phyloP scores from a whole-genome alignment of 1,140 invertebrate genomes.

The Panonychus citri region DNA sequence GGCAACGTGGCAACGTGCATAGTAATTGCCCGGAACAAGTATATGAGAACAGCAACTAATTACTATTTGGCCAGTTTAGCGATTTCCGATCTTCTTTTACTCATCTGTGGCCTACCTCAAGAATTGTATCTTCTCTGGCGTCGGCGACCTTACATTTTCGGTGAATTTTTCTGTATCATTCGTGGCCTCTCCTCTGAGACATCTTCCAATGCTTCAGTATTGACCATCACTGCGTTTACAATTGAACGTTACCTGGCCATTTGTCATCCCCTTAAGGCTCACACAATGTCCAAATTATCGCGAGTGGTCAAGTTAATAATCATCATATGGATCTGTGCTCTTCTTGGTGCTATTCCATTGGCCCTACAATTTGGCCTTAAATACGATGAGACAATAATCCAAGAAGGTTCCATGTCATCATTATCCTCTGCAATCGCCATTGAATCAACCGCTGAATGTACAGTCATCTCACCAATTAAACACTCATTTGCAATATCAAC shows the following conservation, averaged over 20 bases:
- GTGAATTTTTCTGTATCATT: slow-evolving; percentile 54
- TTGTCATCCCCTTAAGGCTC: slow-evolving; percentile 66
- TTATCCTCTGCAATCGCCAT: too few relatives aligned
- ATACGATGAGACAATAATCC: background rate
- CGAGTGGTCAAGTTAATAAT: slow-evolving; percentile 34
- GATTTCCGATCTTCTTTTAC: slow-evolving; percentile 30
- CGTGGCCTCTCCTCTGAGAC: slow-evolving; percentile 49
- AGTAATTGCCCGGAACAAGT: slow-evolving; percentile 26
- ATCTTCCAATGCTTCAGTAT: slow-evolving; percentile 72
- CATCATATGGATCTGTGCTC: slow-evolving; percentile 32
- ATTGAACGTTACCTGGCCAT: slow-evolving; percentile 87
- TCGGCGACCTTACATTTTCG: slow-evolving; percentile 63
- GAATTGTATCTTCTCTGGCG: slow-evolving; percentile 44
- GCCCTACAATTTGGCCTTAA: slow-evolving; percentile 24
- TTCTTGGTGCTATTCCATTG: slow-evolving; percentile 38
- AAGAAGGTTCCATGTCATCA: too few relatives aligned
- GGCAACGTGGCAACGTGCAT: slow-evolving; percentile 30
- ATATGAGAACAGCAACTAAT: slow-evolving; percentile 28
- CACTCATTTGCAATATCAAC: slow-evolving; percentile 48
- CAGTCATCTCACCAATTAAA: background rate
- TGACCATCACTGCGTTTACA: slow-evolving; percentile 71
- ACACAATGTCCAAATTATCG: slow-evolving; percentile 47
- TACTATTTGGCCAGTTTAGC: slow-evolving; percentile 38
- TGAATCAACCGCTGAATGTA: background rate
- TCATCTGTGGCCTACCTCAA: slow-evolving; percentile 26